These are phyloP conservation scores for Flexamia atlantica DNA, from an alignment of 2,888 invertebrate species.

Conservation along the genomic window DNA sequence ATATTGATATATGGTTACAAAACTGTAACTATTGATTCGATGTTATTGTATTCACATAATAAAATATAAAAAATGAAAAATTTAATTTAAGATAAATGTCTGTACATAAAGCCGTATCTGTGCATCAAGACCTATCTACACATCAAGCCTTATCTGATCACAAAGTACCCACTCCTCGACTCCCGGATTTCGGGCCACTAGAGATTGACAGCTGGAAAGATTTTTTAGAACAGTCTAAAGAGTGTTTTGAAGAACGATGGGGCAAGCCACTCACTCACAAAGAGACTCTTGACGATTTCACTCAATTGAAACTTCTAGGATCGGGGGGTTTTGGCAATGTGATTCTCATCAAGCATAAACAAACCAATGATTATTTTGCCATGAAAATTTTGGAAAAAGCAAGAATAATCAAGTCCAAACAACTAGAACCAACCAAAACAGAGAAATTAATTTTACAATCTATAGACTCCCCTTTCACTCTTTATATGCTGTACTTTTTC, in stretches of 20 bases:
- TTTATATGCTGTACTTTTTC: slow-evolving; percentile 89
- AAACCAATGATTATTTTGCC: slow-evolving; percentile 76
- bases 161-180: too few species aligned
- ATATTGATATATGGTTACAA: too few species aligned
- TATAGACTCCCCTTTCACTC: slow-evolving; percentile 92
- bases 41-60: too few species aligned
- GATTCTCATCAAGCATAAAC: slow-evolving; percentile 79
- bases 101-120: too few species aligned
- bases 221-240: slow-evolving; percentile 24
- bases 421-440: slow-evolving; percentile 79
- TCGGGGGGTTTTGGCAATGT: slow-evolving; percentile 81
- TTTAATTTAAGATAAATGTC: too few species aligned
- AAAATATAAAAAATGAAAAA: too few species aligned
- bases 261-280: not conserved
- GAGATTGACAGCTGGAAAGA: not conserved
- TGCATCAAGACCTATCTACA: too few species aligned
- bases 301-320: slow-evolving; percentile 73
- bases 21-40: too few species aligned
- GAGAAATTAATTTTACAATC: slow-evolving; percentile 94
- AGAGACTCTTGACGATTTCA: slow-evolving; percentile 46
- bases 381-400: slow-evolving; percentile 82
- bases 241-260: slow-evolving; percentile 15
- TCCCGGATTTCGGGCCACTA: slow-evolving; percentile 27
- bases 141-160: too few species aligned
- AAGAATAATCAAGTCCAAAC: slow-evolving; percentile 81